Conservation (phyloP, 2,113 vertebrate species). For the Aviceda subcristata region DNA sequence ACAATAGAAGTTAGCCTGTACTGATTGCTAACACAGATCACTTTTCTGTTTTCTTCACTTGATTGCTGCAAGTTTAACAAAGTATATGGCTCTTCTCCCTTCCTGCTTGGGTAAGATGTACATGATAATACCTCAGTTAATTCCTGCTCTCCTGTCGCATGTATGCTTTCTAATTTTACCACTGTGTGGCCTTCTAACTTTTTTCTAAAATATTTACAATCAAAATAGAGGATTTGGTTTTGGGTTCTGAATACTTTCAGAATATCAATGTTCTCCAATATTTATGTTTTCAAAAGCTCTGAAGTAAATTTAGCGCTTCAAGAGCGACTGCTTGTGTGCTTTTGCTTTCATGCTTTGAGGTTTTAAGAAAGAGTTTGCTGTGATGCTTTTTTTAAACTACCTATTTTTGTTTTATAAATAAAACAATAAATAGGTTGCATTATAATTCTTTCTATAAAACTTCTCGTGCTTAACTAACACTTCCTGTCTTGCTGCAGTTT, state of each 20-base stretch:
- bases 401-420: slow-evolving; percentile 41
- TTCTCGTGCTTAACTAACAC: slow-evolving; percentile 77
- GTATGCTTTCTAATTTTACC: slow-evolving; percentile 42
- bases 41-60: slow-evolving; percentile 88
- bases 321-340: slow-evolving; percentile 8
- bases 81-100: slow-evolving; percentile 87
- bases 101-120: slow-evolving; percentile 91
- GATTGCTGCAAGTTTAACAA: slow-evolving; percentile 94
- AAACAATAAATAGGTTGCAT: slow-evolving; percentile 19
- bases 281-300: background rate
- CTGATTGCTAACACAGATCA: slow-evolving; percentile 85
- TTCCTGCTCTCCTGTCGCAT: slow-evolving; percentile 61
- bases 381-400: background rate
- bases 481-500: slow-evolving; percentile 70
- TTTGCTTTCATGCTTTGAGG: slow-evolving; percentile 40
- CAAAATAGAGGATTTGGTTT: background rate
- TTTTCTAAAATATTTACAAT: background rate
- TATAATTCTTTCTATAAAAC: slow-evolving; percentile 2
- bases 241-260: slow-evolving; percentile 34
- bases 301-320: background rate
- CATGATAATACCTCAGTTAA: slow-evolving; percentile 15
- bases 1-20: slow-evolving; percentile 70
- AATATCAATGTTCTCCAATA: background rate
- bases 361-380: slow-evolving; percentile 45
- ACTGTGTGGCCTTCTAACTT: background rate